Evolutionary conservation across 1,140 invertebrate genomes (phyloP).

Genomic region (Tyrophagus putrescentiae): DNA sequence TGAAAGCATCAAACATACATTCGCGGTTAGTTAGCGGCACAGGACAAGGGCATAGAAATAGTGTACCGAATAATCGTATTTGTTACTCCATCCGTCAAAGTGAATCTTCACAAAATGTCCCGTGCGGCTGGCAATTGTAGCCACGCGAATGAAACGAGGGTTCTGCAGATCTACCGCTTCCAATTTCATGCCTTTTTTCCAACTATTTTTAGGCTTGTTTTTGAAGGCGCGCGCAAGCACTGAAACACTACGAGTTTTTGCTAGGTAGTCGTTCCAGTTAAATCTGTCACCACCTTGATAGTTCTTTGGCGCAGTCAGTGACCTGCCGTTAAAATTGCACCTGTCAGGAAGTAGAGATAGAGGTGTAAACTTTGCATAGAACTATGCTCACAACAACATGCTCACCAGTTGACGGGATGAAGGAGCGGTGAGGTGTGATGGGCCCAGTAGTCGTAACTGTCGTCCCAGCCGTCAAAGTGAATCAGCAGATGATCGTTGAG

Average conservation of each 20-base stretch:
- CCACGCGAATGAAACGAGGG: constrained; percentile 63
- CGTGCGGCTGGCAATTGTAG: constrained; percentile 56
- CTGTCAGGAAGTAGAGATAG: constrained; percentile 2
- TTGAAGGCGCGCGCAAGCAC: constrained; percentile 66
- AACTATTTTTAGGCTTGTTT: constrained; percentile 60
- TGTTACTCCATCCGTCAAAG: constrained; percentile 77
- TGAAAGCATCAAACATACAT: not conserved
- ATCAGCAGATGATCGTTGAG: constrained; percentile 69
- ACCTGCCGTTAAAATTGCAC: constrained; percentile 59
- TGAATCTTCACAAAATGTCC: constrained; percentile 50
- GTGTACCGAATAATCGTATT: constrained; percentile 64
- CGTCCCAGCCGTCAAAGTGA: constrained; percentile 88
- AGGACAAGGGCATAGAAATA: not conserved
- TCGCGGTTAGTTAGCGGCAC: too few species aligned
- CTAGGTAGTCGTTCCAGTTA: constrained; percentile 68
- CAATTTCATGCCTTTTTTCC: constrained; percentile 69
- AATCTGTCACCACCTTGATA: constrained; percentile 52
- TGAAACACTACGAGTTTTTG: constrained; percentile 52
- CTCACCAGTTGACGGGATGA: constrained; percentile 70
- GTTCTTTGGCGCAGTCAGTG: constrained; percentile 67
- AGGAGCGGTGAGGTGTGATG: constrained; percentile 76
- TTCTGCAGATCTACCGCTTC: constrained; percentile 78
- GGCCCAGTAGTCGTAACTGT: constrained; percentile 85
- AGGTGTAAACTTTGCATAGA: not conserved
- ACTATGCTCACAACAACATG: too few species aligned